Conservation (phyloP, 2,113 vertebrate genomes). For the Vulpes vulpes region DNA sequence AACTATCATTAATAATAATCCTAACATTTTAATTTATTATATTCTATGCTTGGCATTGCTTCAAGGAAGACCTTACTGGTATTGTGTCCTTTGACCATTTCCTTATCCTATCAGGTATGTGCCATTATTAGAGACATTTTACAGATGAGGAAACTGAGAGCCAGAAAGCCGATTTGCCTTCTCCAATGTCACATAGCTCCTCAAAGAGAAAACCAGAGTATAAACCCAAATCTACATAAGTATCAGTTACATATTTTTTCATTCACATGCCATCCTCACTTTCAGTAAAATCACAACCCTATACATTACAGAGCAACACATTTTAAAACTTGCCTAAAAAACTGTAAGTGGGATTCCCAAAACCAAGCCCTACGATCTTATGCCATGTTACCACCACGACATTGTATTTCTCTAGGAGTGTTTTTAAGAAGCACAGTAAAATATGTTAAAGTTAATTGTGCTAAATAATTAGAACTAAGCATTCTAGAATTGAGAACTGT, state of each 20-base stretch:
- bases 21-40: constrained; percentile 11
- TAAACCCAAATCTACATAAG: background rate
- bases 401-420: background rate
- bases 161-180: background rate
- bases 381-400: background rate
- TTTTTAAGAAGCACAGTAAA: background rate
- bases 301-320: background rate
- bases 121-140: background rate
- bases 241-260: background rate
- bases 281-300: background rate
- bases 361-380: background rate
- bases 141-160: background rate
- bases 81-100: background rate
- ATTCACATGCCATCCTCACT: background rate
- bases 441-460: background rate
- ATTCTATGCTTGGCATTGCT: background rate
- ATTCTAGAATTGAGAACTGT: background rate
- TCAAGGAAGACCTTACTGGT: background rate
- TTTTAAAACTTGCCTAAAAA: background rate
- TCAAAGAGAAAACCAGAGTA: background rate
- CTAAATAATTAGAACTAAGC: background rate
- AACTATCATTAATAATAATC: background rate
- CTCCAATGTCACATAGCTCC: background rate
- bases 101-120: background rate
- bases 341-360: background rate